Evolutionary conservation across 2,888 invertebrate species (phyloP).

Genomic region (Gasteruption jaculator): DNA sequence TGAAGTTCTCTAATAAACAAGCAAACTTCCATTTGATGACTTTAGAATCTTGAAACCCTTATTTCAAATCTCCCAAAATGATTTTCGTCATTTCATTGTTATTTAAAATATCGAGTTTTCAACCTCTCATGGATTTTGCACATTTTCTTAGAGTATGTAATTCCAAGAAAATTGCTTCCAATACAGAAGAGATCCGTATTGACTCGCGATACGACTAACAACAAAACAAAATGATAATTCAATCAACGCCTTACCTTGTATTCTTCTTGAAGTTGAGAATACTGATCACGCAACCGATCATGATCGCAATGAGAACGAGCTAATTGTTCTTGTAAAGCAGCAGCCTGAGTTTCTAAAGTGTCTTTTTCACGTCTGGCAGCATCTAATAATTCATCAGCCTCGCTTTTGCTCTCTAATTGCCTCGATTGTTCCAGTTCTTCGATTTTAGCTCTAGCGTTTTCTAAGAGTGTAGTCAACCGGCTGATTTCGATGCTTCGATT

Average conservation of each 20-base stretch:
- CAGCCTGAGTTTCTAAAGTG: conserved; percentile 64
- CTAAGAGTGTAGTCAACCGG: conserved; percentile 71
- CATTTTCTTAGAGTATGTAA: no score
- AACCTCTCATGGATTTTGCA: no score
- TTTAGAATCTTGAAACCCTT: no score
- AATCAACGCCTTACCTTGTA: conserved; percentile 55
- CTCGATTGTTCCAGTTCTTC: conserved; percentile 67
- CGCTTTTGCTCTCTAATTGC: conserved; percentile 66
- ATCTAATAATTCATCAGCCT: conserved; percentile 67
- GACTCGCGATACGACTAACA: no score
- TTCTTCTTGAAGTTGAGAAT: conserved; percentile 67
- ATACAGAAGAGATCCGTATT: no score
- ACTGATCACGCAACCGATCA: conserved; percentile 63
- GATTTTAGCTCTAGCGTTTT: conserved; percentile 81
- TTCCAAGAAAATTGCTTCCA: no score
- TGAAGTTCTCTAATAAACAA: no score
- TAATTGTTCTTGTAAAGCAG: conserved; percentile 65
- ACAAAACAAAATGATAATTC: neutral
- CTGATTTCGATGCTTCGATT: conserved; percentile 77
- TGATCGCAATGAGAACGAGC: conserved; percentile 68
- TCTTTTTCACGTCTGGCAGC: conserved; percentile 70
- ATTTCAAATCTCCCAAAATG: no score
- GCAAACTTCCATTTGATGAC: no score
- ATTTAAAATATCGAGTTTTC: no score
- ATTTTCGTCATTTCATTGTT: no score